Conservation (phyloP, 1,140 invertebrate genomes). For the Solen grandis region DNA sequence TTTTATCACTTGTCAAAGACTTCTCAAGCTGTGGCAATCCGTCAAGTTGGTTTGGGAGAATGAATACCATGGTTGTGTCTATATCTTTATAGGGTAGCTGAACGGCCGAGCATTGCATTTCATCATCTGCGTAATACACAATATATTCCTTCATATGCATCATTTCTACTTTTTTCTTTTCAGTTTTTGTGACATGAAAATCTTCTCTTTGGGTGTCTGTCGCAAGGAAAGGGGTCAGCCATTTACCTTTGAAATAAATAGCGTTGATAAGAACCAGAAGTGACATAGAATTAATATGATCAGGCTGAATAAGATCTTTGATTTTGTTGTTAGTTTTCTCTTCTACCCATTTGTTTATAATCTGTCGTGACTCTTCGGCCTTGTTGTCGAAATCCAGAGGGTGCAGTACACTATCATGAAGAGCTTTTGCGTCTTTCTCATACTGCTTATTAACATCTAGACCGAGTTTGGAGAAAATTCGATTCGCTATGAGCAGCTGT, state of each 20-base stretch:
- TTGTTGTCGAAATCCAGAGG: constrained; percentile 5
- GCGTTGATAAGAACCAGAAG: constrained; percentile 88
- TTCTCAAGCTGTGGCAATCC: constrained; percentile 81
- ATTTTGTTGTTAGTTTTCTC: constrained; percentile 86
- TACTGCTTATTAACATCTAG: constrained; percentile 14
- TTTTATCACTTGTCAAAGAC: constrained; percentile 79
- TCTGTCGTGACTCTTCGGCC: constrained; percentile 63
- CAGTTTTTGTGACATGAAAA: constrained; percentile 68
- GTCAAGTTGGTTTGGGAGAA: constrained; percentile 83
- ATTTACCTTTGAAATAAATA: constrained; percentile 89
- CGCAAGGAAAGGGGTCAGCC: constrained; percentile 86
- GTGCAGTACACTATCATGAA: neutral
- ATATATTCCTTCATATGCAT: constrained; percentile 78
- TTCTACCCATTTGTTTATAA: constrained; percentile 87
- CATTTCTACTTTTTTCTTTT: constrained; percentile 72
- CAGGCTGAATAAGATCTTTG: constrained; percentile 82
- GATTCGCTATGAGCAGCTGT: constrained; percentile 86
- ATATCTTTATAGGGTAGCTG: constrained; percentile 87
- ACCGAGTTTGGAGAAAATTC: constrained; percentile 7
- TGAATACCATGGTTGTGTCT: constrained; percentile 85
- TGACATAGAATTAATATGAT: constrained; percentile 82
- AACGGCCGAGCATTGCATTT: constrained; percentile 86
- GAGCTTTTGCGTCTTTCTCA: neutral
- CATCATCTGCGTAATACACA: constrained; percentile 85
- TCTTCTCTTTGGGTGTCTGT: constrained; percentile 81